Percentiles rank a stretch among this genome's conserved stretches.
Conservation (phyloP, 2,797 vertebrate genomes). For the Eidolon dupreanum region DNA sequence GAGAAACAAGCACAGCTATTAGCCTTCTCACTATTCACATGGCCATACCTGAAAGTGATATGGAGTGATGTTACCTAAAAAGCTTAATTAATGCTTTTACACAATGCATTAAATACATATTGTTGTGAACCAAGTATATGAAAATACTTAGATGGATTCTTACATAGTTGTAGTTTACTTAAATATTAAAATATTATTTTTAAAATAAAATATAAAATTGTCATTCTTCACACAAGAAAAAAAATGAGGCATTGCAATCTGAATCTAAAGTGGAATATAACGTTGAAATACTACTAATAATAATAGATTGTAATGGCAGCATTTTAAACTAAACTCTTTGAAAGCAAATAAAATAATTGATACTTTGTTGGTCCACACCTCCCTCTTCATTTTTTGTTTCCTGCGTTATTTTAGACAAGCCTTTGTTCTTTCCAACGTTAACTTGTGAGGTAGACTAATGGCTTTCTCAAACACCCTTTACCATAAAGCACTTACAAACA, state of each 20-base stretch:
- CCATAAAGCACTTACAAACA: constrained; percentile 83
- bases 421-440: constrained; percentile 3
- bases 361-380: neutral
- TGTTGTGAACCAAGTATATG: constrained; percentile 71
- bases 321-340: neutral
- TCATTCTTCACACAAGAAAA: neutral
- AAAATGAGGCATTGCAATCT: neutral
- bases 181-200: neutral
- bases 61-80: constrained; percentile 37
- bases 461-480: constrained; percentile 83
- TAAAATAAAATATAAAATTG: neutral
- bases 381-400: constrained; percentile 58
- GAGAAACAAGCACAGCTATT: constrained; percentile 5
- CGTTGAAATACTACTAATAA: neutral
- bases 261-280: neutral
- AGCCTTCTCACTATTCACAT: constrained; percentile 40
- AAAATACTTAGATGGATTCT: constrained; percentile 71
- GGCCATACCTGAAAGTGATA: constrained; percentile 59
- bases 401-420: constrained; percentile 63
- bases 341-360: constrained; percentile 6
- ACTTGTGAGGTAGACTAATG: constrained; percentile 77
- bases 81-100: constrained; percentile 68
- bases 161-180: neutral
- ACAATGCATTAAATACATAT: constrained; percentile 55
- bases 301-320: neutral